Conservation (phyloP, 2,113 vertebrate genomes). For the Zapornia atra region DNA sequence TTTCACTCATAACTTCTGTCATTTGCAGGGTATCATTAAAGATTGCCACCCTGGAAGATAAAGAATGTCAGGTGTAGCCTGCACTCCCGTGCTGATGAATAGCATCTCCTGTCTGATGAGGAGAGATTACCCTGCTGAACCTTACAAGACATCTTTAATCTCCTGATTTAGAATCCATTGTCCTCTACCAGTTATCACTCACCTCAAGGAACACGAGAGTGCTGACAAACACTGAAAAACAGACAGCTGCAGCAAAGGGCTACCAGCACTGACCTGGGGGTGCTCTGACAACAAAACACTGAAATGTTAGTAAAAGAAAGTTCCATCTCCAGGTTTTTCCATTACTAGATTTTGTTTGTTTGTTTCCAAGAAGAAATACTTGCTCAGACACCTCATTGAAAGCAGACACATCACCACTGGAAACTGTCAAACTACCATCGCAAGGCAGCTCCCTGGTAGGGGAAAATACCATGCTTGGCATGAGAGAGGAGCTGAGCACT, state of each 20-base stretch:
- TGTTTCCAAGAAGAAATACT: background rate
- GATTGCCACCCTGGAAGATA: slow-evolving; percentile 32
- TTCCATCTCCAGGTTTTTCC: background rate
- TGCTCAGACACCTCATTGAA: slow-evolving; percentile 6
- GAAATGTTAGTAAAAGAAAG: background rate
- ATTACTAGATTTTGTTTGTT: background rate
- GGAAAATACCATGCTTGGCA: background rate
- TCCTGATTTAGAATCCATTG: slow-evolving; percentile 49
- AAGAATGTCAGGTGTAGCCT: slow-evolving; percentile 9
- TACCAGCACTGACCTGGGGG: background rate
- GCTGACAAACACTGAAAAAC: background rate
- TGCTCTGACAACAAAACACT: background rate
- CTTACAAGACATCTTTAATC: slow-evolving; percentile 55
- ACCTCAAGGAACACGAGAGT: slow-evolving; percentile 8
- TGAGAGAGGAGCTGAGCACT: background rate
- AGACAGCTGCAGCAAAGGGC: background rate
- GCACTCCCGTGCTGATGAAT: background rate
- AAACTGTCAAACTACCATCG: background rate
- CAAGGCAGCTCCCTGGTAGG: background rate
- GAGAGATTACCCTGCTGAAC: slow-evolving; percentile 54
- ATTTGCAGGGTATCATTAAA: background rate
- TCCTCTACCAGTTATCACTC: background rate
- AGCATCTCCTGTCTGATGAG: slow-evolving; percentile 46
- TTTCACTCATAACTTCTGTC: slow-evolving; percentile 33
- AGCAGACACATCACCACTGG: background rate